Base-by-base conservation (phyloP, 1,140 invertebrate genomes). In the Leucophenga varia region DNA sequence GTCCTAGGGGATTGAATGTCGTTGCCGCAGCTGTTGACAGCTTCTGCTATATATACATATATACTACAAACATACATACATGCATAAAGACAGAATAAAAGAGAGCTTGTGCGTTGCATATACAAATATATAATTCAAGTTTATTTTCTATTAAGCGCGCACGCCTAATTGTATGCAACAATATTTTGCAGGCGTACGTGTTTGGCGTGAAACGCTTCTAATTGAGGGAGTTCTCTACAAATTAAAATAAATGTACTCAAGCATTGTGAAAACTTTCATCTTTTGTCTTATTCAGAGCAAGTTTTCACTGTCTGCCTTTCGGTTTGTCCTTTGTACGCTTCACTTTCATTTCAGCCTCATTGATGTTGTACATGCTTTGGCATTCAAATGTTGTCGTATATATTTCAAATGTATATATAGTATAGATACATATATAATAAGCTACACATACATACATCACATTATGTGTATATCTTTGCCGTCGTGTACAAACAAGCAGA, bases 211-310 rank as follows among this genome's bases (percentile, higher is more conserved):
- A 25, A 25, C 10, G 22, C 22, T 25, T 52, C 54, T 53, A 50
- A 50, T 52, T 51, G 55, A 49, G 43, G 18, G 25, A 35, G 17
- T 36, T 8, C 12, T 14, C 13, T 41, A 36, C 56, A 67, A 67
- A 67, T 67, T 67, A 67, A 67, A 63, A 67, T 67, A 67, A 67
- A 67, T 67, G n/a, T n/a, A n/a, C n/a, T n/a, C n/a, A n/a, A n/a
- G n/a, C n/a, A n/a, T n/a, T 63, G 64, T 6, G 22, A 25, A 25
- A 25, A 25, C 22, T 25, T 25, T 25, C 22, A 10, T 10, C 22
- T 25, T n/a, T 25, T 25, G 22, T 25, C 22, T 25, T n/a, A n/a
- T n/a, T 25, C 22, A 25, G 22, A 25, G 10, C 10, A 6, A 6
- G 22, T 25, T 25, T 25, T 25, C 22, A 25, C 5, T 25, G 5